A percentile compares a stretch with the other conserved stretches of the same genome.
Conservation (phyloP, 35 echinoderm and acorn worm genomes). For the Holothuria glaberrima region DNA sequence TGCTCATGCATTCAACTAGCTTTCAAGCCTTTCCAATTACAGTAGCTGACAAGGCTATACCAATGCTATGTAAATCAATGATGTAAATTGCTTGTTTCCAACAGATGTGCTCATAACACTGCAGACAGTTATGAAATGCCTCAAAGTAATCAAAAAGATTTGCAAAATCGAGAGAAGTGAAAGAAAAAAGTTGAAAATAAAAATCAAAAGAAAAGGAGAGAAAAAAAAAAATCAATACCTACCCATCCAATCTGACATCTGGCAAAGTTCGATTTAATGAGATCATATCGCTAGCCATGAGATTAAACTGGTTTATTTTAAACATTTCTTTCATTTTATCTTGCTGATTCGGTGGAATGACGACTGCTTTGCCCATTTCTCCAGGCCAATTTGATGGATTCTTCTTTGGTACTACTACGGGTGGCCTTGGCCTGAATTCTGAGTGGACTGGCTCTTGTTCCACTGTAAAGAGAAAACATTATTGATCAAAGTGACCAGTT, state of each 20-base stretch:
- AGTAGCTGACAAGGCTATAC: too few species aligned
- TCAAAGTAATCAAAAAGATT: too few species aligned
- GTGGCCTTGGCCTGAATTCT: constrained; percentile 48
- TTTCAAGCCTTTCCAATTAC: too few species aligned
- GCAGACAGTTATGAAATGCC: too few species aligned
- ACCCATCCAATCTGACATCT: constrained; percentile 96
- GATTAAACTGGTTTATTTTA: constrained; percentile 95
- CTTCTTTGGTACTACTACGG: neutral
- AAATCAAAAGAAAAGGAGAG: neutral
- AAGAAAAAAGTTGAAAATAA: neutral
- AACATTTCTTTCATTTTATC: constrained; percentile 84
- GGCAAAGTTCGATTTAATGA: constrained; percentile 90
- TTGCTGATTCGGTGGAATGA: constrained; percentile 88
- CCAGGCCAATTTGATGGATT: constrained; percentile 86
- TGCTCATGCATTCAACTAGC: too few species aligned
- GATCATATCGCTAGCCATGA: constrained; percentile 95
- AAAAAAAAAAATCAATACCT: constrained; percentile 47
- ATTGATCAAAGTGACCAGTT: too few species aligned
- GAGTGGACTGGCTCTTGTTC: neutral
- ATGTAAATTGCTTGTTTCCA: too few species aligned
- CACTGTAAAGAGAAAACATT: neutral
- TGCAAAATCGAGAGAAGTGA: too few species aligned
- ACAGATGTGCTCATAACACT: too few species aligned
- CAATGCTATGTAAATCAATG: too few species aligned
- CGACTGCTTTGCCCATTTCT: constrained; percentile 92